Evolutionary conservation across 2,113 vertebrate species (phyloP).

Genomic region (Seriola dumerili): DNA sequence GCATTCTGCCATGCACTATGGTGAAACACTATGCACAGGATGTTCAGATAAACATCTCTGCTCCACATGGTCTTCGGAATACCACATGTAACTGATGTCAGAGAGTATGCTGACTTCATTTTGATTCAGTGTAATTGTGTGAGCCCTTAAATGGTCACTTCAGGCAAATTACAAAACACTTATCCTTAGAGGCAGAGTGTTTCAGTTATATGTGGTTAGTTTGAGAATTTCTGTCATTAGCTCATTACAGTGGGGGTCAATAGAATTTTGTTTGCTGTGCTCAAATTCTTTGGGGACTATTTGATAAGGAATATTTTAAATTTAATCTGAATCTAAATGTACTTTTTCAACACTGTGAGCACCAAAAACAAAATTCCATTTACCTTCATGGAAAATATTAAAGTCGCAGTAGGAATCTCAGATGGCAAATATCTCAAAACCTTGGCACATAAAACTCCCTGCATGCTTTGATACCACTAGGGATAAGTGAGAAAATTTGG

Average conservation of each 20-base stretch:
- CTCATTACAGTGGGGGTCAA: background rate
- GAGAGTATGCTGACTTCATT: background rate
- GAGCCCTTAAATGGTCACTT: background rate
- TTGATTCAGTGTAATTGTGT: background rate
- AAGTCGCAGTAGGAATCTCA: background rate
- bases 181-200: background rate
- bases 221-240: background rate
- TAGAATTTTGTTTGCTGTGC: background rate
- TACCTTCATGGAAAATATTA: background rate
- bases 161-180: background rate
- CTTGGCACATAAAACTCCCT: background rate
- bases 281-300: background rate
- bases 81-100: conserved; percentile 7
- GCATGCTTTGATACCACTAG: background rate
- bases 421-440: background rate
- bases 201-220: background rate
- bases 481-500: background rate
- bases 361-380: background rate
- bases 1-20: background rate
- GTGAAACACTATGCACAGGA: background rate
- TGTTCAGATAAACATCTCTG: conserved; percentile 1
- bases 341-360: background rate
- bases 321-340: background rate
- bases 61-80: background rate
- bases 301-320: background rate